These are phyloP conservation scores for Fukomys damarensis DNA, from an alignment of 2,113 vertebrate genomes.

Conservation along the genomic window DNA sequence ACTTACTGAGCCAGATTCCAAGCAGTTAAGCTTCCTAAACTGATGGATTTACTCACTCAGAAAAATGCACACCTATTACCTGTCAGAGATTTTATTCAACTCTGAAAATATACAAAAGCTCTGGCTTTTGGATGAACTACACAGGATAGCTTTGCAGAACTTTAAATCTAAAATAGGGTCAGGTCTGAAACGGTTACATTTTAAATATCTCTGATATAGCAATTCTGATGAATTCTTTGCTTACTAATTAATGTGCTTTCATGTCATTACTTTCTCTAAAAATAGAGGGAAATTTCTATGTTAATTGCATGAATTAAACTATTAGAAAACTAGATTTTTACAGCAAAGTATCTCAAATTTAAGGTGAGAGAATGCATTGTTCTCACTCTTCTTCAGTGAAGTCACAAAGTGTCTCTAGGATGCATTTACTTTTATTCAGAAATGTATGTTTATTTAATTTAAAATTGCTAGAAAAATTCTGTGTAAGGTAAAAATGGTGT, in stretches of 20 bases:
- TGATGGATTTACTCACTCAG: slow-evolving; percentile 37
- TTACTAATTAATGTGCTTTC: background rate
- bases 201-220: background rate
- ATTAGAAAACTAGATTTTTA: background rate
- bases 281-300: background rate
- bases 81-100: background rate
- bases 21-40: slow-evolving; percentile 38
- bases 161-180: background rate
- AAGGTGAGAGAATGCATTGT: background rate
- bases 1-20: background rate
- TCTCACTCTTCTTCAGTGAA: background rate
- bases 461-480: background rate
- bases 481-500: background rate
- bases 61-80: slow-evolving; percentile 28
- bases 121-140: background rate
- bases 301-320: background rate
- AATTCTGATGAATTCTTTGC: background rate
- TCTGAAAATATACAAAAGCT: background rate
- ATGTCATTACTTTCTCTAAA: slow-evolving; percentile 29
- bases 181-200: background rate
- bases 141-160: background rate
- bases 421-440: background rate
- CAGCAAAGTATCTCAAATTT: background rate
- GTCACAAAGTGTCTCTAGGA: background rate
- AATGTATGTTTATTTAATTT: background rate